phyloP scores from a whole-genome alignment of 2,888 invertebrate genomes.

The Cheilosia urbana region DNA sequence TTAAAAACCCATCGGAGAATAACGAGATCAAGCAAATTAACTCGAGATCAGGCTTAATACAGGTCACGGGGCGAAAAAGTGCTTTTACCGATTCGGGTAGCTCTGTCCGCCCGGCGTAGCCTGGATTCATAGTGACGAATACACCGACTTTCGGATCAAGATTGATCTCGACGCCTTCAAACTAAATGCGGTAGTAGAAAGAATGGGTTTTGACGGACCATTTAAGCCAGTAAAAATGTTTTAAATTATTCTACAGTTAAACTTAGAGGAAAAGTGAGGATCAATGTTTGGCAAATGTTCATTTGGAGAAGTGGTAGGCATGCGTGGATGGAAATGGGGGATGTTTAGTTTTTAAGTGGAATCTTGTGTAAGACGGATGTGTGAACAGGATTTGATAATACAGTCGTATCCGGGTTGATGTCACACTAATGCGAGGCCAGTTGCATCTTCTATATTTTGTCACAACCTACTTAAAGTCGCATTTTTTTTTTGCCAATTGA shows the following conservation, averaged over 20 bases:
- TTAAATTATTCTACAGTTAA: too few species aligned
- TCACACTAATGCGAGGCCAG: too few species aligned
- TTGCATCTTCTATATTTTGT: too few species aligned
- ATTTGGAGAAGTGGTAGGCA: background rate
- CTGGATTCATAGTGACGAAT: conserved; percentile 98
- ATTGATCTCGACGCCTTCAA: conserved; percentile 92
- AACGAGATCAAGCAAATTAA: conserved; percentile 96
- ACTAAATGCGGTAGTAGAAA: conserved; percentile 84
- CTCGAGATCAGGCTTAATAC: conserved; percentile 95
- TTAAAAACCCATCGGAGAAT: conserved; percentile 95
- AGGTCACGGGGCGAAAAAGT: conserved; percentile 95
- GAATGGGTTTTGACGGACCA: background rate
- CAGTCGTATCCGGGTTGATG: too few species aligned
- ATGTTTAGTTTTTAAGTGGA: too few species aligned
- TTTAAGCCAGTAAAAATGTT: too few species aligned
- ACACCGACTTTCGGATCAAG: conserved; percentile 94
- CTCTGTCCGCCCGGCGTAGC: conserved; percentile 95
- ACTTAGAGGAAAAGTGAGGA: background rate
- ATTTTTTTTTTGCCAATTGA: too few species aligned
- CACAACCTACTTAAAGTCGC: too few species aligned
- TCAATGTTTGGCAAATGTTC: too few species aligned
- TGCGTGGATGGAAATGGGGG: too few species aligned
- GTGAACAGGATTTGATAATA: too few species aligned
- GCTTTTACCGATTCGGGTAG: conserved; percentile 96
- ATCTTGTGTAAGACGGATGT: too few species aligned